Evolutionary conservation across 2,113 vertebrate species (phyloP).

Genomic region (Nothocercus julius): DNA sequence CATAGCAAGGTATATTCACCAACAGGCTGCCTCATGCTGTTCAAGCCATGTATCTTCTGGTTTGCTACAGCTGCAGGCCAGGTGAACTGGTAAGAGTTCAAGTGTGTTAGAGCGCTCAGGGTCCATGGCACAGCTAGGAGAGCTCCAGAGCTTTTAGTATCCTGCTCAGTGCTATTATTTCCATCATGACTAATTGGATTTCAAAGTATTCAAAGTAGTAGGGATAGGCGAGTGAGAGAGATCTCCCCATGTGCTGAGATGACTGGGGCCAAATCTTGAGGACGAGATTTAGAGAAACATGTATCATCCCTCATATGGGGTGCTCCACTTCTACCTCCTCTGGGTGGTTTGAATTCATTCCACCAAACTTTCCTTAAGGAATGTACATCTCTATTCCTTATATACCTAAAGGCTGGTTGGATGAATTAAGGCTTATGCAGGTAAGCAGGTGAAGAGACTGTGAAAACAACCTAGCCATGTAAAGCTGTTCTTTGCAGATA

Average conservation of each 20-base stretch:
- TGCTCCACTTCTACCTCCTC: background rate
- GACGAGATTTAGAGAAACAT: background rate
- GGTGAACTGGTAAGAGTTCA: background rate
- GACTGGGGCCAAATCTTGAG: background rate
- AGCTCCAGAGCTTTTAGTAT: background rate
- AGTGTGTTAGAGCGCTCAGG: background rate
- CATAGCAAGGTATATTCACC: background rate
- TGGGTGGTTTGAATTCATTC: background rate
- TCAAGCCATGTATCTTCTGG: background rate
- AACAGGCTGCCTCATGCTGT: background rate
- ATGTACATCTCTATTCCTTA: background rate
- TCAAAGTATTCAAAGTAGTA: background rate
- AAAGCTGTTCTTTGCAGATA: background rate
- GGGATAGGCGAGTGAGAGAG: background rate
- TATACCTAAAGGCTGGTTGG: background rate
- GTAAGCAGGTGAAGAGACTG: background rate
- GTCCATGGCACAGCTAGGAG: background rate
- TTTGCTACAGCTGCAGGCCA: background rate
- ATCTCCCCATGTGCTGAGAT: background rate
- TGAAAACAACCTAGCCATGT: fast-evolving
- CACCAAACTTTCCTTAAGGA: background rate
- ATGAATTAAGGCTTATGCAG: background rate
- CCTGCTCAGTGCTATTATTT: background rate
- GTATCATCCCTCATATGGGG: fast-evolving
- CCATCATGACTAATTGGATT: background rate